Base-by-base conservation (phyloP, 2,888 invertebrate species). In the Acrocyrtus sp. region DNA sequence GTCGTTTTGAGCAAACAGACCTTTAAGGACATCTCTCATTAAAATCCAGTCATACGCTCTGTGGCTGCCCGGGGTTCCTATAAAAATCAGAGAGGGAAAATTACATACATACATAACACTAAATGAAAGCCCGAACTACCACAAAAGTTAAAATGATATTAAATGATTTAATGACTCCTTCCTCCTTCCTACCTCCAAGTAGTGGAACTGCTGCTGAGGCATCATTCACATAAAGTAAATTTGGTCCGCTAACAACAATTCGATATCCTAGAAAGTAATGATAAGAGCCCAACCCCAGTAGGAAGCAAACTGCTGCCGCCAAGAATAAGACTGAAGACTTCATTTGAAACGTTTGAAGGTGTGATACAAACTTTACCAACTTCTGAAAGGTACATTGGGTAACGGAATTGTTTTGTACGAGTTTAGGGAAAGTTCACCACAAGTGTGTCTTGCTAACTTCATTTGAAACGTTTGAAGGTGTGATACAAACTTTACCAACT, bases 1-100 rank as follows among this genome's bases (percentile, higher is more conserved):
- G 45, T 78, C 72, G 60, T 78, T 75, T 72, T 78, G 78, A 60
- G 73, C 67, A 65, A 77, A 70, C 48, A 74, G 75, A 15, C 78
- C 78, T 58, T 68, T 72, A n/a, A 76, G 56, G 27, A 69, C 57
- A 21, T 78, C 78, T 24, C 65, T 62, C 48, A 78, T 56, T 21
- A 70, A 67, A 47, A 77, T 70, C 48, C 51, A 72, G 12, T 57
- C 61, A 41, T 61, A 58, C 21, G 24, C n/a, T n/a, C n/a, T n/a
- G n/a, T 12, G 48, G 21, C 15, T 48, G 41, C 4, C 45, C 26
- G n/a, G 17, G n/a, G 41, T 63, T 21, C 21, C 41, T 12, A 24
- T 61, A 17, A 2, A 19, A 27, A 41, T 58, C 6, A 2, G 24
- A 50, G n/a, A 26, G 5, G 51, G 39, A 12, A 43, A 48, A 24